Conservation (phyloP, 2,888 invertebrate species). For the Alentia gelatinosa region DNA sequence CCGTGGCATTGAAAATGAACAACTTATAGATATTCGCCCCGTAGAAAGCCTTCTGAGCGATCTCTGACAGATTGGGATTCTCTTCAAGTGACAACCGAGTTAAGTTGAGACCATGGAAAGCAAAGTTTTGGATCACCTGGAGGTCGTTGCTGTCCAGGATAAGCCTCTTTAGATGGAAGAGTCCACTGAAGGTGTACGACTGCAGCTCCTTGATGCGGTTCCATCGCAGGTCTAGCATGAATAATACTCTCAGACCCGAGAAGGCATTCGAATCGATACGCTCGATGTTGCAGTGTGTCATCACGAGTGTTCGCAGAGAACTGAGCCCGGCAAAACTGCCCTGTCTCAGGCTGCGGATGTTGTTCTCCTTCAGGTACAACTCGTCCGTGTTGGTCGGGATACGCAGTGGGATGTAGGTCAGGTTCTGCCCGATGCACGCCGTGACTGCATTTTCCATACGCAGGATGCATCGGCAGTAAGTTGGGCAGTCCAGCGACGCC, state of each 20-base stretch:
- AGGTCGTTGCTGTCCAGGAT: conserved; percentile 58
- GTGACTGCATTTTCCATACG: background rate
- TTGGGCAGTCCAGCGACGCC: conserved; percentile 54
- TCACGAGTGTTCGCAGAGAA: conserved; percentile 54
- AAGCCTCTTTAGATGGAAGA: conserved; percentile 56
- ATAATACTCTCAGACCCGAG: conserved; percentile 51
- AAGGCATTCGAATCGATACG: conserved; percentile 62
- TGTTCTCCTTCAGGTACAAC: conserved; percentile 60
- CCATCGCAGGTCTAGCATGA: conserved; percentile 54
- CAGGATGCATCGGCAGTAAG: conserved; percentile 57
- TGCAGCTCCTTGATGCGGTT: conserved; percentile 58
- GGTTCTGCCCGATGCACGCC: conserved; percentile 53
- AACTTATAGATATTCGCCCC: conserved; percentile 53
- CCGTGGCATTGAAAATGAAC: conserved; percentile 53
- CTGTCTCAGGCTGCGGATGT: conserved; percentile 50
- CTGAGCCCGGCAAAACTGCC: conserved; percentile 52
- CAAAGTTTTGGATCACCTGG: conserved; percentile 57
- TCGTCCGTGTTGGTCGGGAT: conserved; percentile 57
- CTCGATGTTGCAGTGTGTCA: conserved; percentile 60
- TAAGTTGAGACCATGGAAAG: conserved; percentile 60
- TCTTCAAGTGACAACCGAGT: conserved; percentile 56
- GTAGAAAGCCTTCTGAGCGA: conserved; percentile 59
- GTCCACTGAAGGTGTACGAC: conserved; percentile 60
- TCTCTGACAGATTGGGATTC: conserved; percentile 55
- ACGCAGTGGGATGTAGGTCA: conserved; percentile 56